Base-by-base conservation (phyloP, 2,113 vertebrate species). In the Brachirus orientalis region DNA sequence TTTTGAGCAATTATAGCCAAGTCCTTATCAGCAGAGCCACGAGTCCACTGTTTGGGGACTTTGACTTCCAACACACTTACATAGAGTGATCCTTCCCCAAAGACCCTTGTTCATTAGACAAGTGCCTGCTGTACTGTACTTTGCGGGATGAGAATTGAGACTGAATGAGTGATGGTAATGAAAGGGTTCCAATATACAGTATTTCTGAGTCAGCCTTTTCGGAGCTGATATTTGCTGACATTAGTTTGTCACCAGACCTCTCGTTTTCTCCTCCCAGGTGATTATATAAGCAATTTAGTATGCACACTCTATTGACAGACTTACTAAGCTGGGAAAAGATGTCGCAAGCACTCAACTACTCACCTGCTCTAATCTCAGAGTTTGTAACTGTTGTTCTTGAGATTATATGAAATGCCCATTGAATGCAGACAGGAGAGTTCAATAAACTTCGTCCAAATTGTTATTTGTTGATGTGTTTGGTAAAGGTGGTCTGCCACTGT, bases 21-120 rank as follows among this genome's bases (percentile, higher is more conserved):
- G 89, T 90, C 87, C 87, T 91, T 87, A 91, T 92, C 89, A 90
- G 87, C 85, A 86, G 76, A 82, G 86, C 89, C 84, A 73, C 33
- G 67, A 86, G 86, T 86, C 89, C 86, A 83, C 77, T 88, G 91
- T 89, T 87, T 78, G 87, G 86, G 87, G 89, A 90, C 82, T 78
- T 77, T 43, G 64, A 83, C 75, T 80, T 86, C 75, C 80, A 87
- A 73, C 83, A 86, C 85, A 88, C 85, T 87, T 67, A 40, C 86
- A 79, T 53, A 59, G 55, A 83, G 63, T 71, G 84, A 91, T 86
- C 75, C 82, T 79, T 90, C 86, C 86, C 82, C 40, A 48, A 36
- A 84, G 90, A 83, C 81, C 48, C 56, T 72, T 79, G 84, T 90
- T 92, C 88, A 90, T 90, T 89, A 91, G 87, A 89, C 87, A 69